A percentile compares a stretch with the other conserved stretches of the same genome.
These are phyloP conservation scores for Coendou prehensilis DNA, from an alignment of 2,797 vertebrate species.

Conservation along the genomic window DNA sequence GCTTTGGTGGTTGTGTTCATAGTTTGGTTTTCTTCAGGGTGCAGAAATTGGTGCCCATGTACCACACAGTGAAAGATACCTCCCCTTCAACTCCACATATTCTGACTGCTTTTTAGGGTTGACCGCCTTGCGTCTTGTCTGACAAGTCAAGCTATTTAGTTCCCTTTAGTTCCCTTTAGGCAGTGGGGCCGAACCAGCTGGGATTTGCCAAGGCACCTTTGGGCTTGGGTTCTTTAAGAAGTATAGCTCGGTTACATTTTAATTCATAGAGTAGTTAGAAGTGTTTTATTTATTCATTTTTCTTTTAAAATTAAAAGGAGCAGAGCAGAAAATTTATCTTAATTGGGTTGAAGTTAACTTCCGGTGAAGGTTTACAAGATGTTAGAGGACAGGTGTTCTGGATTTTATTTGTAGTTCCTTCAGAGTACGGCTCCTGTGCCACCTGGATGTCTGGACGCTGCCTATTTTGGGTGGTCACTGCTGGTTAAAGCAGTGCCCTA, in stretches of 20 bases:
- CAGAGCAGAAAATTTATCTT: neutral
- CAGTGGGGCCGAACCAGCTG: rapidly evolving
- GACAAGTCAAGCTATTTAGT: neutral
- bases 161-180: neutral
- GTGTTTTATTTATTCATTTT: neutral
- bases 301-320: neutral
- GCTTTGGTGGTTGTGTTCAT: neutral
- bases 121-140: neutral
- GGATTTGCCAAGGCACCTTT: neutral
- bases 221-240: neutral
- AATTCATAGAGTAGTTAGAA: neutral
- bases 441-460: neutral
- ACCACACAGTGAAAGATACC: no score
- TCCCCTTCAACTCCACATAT: neutral
- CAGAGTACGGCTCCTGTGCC: neutral
- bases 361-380: neutral
- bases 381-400: neutral
- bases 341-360: neutral
- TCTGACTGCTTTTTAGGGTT: neutral
- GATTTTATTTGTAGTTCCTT: neutral
- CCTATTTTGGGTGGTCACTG: neutral
- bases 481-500: no score
- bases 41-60: neutral
- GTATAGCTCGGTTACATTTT: neutral
- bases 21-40: neutral